phyloP scores from a whole-genome alignment of 2,113 vertebrate species.

The Physeter macrocephalus region DNA sequence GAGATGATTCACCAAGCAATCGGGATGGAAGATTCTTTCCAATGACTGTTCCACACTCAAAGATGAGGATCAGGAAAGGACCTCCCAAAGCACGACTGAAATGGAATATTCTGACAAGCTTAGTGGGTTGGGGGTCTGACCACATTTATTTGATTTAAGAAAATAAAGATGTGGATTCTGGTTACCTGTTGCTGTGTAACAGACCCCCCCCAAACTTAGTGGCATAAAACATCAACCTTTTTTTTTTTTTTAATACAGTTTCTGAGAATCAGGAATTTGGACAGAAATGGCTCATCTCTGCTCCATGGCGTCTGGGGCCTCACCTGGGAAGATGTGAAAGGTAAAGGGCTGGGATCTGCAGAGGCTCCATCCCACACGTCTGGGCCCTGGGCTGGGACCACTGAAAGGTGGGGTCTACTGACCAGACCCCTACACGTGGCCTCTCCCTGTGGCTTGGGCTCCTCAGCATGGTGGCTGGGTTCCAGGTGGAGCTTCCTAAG shows the following conservation, averaged over 20 bases:
- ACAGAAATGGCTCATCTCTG: neutral
- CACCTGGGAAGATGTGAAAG: neutral
- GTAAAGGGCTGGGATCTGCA: neutral
- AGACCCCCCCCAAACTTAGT: neutral
- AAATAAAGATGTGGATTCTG: neutral
- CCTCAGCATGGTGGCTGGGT: neutral
- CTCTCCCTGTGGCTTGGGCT: neutral
- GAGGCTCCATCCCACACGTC: neutral
- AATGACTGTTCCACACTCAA: neutral
- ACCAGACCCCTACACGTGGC: neutral
- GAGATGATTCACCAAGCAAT: neutral
- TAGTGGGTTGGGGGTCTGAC: fast-evolving
- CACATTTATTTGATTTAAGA: neutral
- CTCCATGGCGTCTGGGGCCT: neutral
- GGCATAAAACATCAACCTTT: neutral
- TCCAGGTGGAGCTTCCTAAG: neutral
- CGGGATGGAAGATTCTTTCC: neutral
- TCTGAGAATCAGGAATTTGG: neutral
- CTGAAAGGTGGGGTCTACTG: neutral
- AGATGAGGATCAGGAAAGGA: neutral
- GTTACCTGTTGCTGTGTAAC: fast-evolving
- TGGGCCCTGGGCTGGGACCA: neutral
- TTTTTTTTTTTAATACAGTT: no score
- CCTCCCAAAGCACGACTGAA: neutral
- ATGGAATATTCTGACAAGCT: neutral